Evolutionary conservation across 1,140 invertebrate genomes (phyloP).

Genomic region (Bombus superbus): DNA sequence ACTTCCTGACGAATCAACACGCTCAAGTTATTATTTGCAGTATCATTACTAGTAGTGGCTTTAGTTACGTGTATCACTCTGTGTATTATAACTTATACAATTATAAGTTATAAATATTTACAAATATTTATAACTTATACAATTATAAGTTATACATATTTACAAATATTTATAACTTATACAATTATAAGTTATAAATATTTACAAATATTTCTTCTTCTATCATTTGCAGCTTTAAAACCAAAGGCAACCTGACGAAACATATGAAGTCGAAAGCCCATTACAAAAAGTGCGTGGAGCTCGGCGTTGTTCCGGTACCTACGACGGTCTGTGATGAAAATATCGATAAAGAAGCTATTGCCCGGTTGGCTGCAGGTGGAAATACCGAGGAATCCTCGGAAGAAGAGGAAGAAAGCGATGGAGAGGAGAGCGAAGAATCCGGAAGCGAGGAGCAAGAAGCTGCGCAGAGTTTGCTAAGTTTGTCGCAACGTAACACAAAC

Average conservation of each 20-base stretch:
- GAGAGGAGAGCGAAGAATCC: conserved; percentile 84
- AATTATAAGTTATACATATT: not conserved
- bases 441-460: conserved; percentile 91
- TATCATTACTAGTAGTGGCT: no score
- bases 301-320: conserved; percentile 90
- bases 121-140: no score
- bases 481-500: conserved; percentile 84
- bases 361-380: conserved; percentile 79
- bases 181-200: not conserved
- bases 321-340: conserved; percentile 88
- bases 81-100: no score
- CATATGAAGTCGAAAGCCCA: conserved; percentile 99
- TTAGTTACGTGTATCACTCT: no score
- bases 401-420: conserved; percentile 85
- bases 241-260: conserved; percentile 99
- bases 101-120: no score
- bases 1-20: no score
- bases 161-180: not conserved
- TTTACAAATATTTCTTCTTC: conserved; percentile 11
- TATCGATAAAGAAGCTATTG: conserved; percentile 87
- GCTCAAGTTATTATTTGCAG: no score
- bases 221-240: conserved; percentile 92
- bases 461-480: conserved; percentile 91
- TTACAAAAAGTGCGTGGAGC: conserved; percentile 94
- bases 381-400: conserved; percentile 80